Conservation (phyloP, 2,888 invertebrate species). For the Morinoia aosen region DNA sequence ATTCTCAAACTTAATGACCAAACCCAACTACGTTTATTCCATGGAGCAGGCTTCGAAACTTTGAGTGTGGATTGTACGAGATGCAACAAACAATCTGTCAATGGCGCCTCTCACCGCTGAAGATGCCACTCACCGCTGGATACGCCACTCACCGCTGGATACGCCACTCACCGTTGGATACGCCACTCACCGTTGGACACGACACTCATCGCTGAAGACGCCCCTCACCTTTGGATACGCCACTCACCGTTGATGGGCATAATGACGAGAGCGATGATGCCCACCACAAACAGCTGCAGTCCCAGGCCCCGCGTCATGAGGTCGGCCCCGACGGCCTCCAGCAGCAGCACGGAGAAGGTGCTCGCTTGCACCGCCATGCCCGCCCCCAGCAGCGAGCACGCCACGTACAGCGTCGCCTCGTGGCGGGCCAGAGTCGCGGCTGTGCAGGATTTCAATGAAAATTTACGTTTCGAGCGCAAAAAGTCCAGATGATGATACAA, state of each 20-base stretch:
- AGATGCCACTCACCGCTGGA: no score
- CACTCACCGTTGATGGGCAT: constrained; percentile 40
- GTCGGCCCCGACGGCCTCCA: background rate
- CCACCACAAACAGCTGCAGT: background rate
- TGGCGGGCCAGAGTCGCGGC: background rate
- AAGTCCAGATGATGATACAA: no score
- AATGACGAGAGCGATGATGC: background rate
- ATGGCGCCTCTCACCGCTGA: no score
- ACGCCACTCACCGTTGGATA: background rate
- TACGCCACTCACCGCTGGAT: background rate
- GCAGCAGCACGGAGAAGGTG: constrained; percentile 6
- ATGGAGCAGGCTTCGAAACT: no score
- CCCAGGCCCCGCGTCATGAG: background rate
- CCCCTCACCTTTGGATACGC: no score
- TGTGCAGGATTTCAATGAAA: background rate
- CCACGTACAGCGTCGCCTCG: background rate
- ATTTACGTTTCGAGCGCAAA: background rate
- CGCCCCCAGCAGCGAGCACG: background rate
- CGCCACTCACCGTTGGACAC: background rate
- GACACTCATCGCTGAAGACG: background rate
- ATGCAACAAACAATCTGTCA: no score
- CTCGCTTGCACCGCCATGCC: background rate
- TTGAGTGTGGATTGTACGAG: no score
- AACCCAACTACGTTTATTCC: no score
- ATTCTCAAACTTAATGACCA: no score